Base-by-base conservation (phyloP, 2,888 invertebrate species). In the Tiliacea citrago region DNA sequence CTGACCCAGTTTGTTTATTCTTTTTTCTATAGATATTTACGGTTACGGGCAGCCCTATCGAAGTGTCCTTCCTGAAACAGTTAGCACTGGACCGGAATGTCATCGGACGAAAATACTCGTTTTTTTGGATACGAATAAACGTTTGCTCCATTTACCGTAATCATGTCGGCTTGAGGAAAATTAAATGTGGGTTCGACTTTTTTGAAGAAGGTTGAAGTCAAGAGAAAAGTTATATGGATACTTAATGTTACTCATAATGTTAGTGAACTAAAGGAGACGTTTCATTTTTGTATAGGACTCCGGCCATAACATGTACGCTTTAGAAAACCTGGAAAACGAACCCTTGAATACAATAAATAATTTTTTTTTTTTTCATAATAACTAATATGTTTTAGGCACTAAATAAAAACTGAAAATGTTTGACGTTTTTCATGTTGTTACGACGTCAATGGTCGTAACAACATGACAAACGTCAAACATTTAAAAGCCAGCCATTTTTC, bases 61-160 rank as follows among this genome's bases (percentile, higher is more conserved):
- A 57, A 75, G 68, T 77, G 77, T 68, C 76, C 62, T 70, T 62
- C 74, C 74, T 71, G 63, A 68, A 77, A 71, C 75, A 78, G 75
- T 86, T 80, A 78, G 69, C 76, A 69, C 39, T 85, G 81, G 63
- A 73, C 87, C 77, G 76, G 68, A 87, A 87, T 87, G 82, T 79
- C 82, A 75, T 79, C 39, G 62, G 85, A 73, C 83, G 68, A 81
- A 82, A 85, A 85, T 79, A 81, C 75, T 51, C 76, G 86, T 83
- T 87, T 87, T n/a, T 87, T 87, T 85, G 85, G 85, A 86, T 75
- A 74, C 82, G 81, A 87, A 85, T 87, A 85, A 85, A 87, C 76
- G 81, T 85, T 82, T 62, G 83, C 68, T 73, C 85, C 78, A 87
- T 86, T 86, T 87, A 65, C 77, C 65, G 85, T 85, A 82, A 83